Percentiles rank a stretch among this genome's conserved stretches.
phyloP scores from a whole-genome alignment of 2,888 invertebrate genomes.

The Suillia variegata region DNA sequence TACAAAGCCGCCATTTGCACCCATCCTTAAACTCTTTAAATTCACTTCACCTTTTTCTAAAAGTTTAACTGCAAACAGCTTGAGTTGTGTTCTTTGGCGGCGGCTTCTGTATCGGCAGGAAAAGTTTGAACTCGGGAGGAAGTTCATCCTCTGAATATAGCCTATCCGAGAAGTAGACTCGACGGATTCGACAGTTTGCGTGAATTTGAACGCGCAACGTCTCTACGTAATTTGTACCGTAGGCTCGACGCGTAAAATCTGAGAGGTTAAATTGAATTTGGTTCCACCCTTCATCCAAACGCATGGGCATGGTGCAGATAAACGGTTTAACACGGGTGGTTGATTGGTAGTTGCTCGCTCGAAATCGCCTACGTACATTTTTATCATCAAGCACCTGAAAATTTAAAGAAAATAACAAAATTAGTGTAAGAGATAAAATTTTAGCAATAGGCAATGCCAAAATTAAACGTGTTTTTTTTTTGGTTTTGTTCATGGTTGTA shows the following conservation, averaged over 20 bases:
- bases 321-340: conserved; percentile 93
- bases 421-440: background rate
- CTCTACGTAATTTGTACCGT: conserved; percentile 93
- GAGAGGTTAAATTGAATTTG: conserved; percentile 96
- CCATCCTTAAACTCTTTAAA: too few species aligned
- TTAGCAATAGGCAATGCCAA: background rate
- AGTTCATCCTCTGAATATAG: conserved; percentile 91
- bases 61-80: conserved; percentile 47
- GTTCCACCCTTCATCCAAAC: conserved; percentile 73
- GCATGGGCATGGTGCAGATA: conserved; percentile 98
- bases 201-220: conserved; percentile 93
- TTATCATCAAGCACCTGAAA: conserved; percentile 85
- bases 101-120: conserved; percentile 85
- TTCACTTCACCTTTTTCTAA: too few species aligned
- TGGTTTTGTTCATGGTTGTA: too few species aligned
- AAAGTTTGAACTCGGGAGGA: conserved; percentile 92
- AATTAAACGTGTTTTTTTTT: background rate
- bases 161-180: conserved; percentile 92
- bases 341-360: conserved; percentile 97
- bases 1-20: too few species aligned
- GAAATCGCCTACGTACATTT: conserved; percentile 89
- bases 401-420: conserved; percentile 12
- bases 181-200: conserved; percentile 93
- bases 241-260: conserved; percentile 95
- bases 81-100: conserved; percentile 45